Base-by-base conservation (phyloP, 2,888 invertebrate genomes). In the Ferrisia virgata region DNA sequence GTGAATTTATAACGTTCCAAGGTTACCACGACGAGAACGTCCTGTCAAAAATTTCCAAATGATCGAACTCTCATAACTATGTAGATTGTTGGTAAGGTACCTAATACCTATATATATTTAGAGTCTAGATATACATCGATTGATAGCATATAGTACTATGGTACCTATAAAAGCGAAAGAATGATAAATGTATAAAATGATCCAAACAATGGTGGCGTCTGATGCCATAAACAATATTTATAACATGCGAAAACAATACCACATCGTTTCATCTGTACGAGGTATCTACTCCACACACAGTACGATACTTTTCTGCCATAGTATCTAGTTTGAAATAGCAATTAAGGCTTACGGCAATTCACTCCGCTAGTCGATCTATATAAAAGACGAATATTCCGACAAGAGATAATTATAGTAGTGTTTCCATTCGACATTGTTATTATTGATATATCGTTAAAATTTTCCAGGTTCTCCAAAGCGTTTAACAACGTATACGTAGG, bases 401-500 rank as follows among this genome's bases (percentile, higher is more conserved):
- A 76, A 76, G 33, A 36, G 72, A 76, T 76, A 76, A 76, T 76
- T 76, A 76, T 36, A 76, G 72, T 76, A 76, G 18, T 36, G 36
- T 76, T 76, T 76, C 36, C 18, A 76, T 33, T 36, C 36, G 18
- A 76, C 72, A 76, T 76, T 76, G 72, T 76, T 76, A 69, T 69
- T 69, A 76, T 76, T 76, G 72, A 76, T 76, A 76, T 76, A 76
- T 76, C 72, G 72, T 76, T 76, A 76, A 76, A 36, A 76, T 36
- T 76, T 76, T 76, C 36, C 72, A 33, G 18, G 15, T 69, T 69
- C 69, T 69, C 33, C 4, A 33, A 43, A 15, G 43, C 8, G 22
- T 22, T 22, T 22, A 47, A 0, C 9, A 22, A 22, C 9, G 18
- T n/a, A n/a, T n/a, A n/a, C n/a, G 11, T 53, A 53, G 33, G 36